A percentile compares a stretch with the other conserved stretches of the same genome.
Evolutionary conservation across 2,113 vertebrate species (phyloP).

Genomic region (Emydocephalus ijimae): DNA sequence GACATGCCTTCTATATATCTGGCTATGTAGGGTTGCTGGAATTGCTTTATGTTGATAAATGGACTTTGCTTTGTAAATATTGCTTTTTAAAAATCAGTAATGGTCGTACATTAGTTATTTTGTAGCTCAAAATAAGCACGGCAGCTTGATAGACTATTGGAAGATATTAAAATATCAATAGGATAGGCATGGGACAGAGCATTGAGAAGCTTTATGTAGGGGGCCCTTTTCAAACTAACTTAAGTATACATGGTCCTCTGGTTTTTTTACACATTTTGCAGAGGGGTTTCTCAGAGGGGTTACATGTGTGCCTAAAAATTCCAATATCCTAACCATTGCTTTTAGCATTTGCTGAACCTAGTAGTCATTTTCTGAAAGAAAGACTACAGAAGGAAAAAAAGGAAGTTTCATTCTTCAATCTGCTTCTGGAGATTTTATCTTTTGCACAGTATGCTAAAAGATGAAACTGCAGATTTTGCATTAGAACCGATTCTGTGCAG

Average conservation of each 20-base stretch:
- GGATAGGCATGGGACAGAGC: neutral
- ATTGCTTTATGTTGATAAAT: neutral
- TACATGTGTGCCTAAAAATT: neutral
- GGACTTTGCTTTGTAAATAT: neutral
- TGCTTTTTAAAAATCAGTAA: neutral
- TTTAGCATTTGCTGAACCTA: neutral
- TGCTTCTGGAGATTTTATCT: neutral
- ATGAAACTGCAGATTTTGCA: neutral
- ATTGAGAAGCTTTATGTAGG: neutral
- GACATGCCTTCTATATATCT: neutral
- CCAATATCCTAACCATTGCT: neutral
- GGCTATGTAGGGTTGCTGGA: neutral
- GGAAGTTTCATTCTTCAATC: neutral
- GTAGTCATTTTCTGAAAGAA: too few species aligned
- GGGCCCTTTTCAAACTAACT: neutral
- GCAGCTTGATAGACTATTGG: neutral
- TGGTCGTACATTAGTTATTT: neutral
- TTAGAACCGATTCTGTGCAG: neutral
- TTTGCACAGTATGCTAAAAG: neutral
- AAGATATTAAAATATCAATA: neutral
- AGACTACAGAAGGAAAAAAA: too few species aligned
- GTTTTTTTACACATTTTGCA: neutral
- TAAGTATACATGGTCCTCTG: neutral
- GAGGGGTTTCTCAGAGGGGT: neutral
- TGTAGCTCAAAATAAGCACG: neutral